Percentiles rank a stretch among this genome's conserved stretches.
Conservation (phyloP, 2,888 invertebrate species). For the Ochropleura plecta region DNA sequence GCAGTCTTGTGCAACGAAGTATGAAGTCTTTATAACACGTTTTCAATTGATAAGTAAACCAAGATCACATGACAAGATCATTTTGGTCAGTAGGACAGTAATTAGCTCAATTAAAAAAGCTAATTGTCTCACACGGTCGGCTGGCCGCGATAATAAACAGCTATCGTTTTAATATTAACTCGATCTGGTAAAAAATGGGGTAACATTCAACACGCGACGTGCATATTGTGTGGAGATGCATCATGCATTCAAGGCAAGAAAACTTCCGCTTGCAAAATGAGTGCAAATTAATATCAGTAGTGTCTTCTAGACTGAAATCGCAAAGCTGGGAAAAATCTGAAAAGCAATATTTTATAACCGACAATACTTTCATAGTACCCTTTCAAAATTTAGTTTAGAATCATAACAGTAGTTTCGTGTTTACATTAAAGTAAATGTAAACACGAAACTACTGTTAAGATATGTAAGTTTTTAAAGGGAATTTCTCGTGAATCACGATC, state of each 20-base stretch:
- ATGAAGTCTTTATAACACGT: not conserved
- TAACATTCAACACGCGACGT: conserved; percentile 23
- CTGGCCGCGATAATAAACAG: conserved; percentile 24
- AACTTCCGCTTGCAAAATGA: conserved; percentile 27
- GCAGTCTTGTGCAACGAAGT: too few relatives aligned
- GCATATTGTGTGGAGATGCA: conserved; percentile 7
- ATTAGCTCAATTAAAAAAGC: conserved; percentile 15
- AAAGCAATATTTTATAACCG: not conserved
- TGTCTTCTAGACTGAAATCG: not conserved
- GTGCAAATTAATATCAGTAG: not conserved
- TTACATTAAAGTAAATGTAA: not conserved
- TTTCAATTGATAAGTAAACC: not conserved
- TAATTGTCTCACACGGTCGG: conserved; percentile 15
- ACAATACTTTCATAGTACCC: not conserved
- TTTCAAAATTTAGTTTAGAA: not conserved
- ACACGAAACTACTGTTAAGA: too few relatives aligned
- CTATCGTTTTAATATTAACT: conserved; percentile 19
- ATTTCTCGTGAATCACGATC: conserved; percentile 24
- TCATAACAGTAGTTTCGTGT: not conserved
- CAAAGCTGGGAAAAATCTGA: not conserved
- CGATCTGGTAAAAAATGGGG: conserved; percentile 20
- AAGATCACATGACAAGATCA: not conserved
- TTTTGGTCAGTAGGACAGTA: conserved; percentile 26
- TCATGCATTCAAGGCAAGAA: conserved; percentile 8
- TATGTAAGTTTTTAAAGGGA: not conserved